A percentile compares a stretch with the other conserved stretches of the same genome.
These are phyloP conservation scores for Iguana delicatissima DNA, from an alignment of 2,797 vertebrate species.

Conservation along the genomic window DNA sequence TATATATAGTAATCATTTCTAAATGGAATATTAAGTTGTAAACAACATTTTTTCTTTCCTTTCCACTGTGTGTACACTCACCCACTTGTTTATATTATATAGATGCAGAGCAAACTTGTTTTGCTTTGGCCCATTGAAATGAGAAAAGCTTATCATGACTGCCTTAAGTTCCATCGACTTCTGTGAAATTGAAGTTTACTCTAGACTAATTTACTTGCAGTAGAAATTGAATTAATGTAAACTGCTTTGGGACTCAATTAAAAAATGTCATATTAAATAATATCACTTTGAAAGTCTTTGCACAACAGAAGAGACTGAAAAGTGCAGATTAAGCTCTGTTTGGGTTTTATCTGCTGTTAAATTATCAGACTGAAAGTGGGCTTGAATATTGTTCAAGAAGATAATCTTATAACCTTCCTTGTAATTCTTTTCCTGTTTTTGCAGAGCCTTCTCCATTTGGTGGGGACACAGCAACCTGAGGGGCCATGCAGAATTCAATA, in stretches of 20 bases:
- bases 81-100: background rate
- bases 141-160: background rate
- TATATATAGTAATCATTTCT: background rate
- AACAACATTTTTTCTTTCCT: too few species aligned
- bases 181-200: background rate
- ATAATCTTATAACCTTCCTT: background rate
- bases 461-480: conserved; percentile 84
- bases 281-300: background rate
- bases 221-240: background rate
- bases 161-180: background rate
- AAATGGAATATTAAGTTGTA: background rate
- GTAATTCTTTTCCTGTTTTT: conserved; percentile 58
- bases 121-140: background rate
- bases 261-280: background rate
- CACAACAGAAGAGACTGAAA: background rate
- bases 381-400: conserved; percentile 4
- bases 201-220: background rate
- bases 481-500: conserved; percentile 79
- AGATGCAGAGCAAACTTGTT: background rate
- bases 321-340: background rate
- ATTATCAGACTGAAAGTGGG: conserved; percentile 24
- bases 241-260: background rate
- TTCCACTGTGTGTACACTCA: background rate
- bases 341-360: background rate
- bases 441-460: conserved; percentile 83